phyloP scores from a whole-genome alignment of 2,113 vertebrate species.

The Cyprinus carpio region DNA sequence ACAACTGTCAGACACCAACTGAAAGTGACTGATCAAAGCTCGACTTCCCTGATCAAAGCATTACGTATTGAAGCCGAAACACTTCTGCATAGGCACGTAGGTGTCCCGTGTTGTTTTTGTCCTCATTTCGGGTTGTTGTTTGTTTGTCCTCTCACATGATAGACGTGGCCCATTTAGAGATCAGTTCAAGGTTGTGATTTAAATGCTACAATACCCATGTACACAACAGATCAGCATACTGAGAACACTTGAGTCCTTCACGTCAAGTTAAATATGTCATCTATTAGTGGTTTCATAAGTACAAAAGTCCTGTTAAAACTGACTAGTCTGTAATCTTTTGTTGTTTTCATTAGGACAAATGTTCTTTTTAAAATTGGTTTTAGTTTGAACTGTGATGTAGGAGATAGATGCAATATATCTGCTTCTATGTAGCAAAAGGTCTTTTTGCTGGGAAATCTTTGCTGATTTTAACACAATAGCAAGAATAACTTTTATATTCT shows the following conservation, averaged over 20 bases:
- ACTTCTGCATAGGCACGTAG: not conserved
- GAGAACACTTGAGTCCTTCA: not conserved
- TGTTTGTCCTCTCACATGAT: not conserved
- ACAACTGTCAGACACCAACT: conserved; percentile 21
- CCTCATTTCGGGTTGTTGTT: not conserved
- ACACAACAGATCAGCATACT: not conserved
- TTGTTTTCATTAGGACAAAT: too few species aligned
- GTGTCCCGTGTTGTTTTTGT: conserved; percentile 20
- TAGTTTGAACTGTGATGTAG: too few species aligned
- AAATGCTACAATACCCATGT: not conserved
- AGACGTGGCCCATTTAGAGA: conserved; percentile 6
- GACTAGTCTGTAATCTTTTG: too few species aligned
- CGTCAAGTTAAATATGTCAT: not conserved
- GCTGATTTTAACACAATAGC: not conserved
- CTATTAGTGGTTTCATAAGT: not conserved
- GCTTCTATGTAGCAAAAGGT: not conserved
- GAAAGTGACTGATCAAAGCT: conserved; percentile 25
- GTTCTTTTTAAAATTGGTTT: too few species aligned
- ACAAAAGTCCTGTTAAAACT: not conserved
- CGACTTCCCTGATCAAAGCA: not conserved
- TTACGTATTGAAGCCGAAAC: not conserved
- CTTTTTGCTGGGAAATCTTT: not conserved
- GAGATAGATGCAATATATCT: too few species aligned
- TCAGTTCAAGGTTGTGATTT: not conserved
- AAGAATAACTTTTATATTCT: too few species aligned